A percentile compares a stretch with the other conserved stretches of the same genome.
phyloP scores from a whole-genome alignment of 2,797 vertebrate genomes.

The Bradypodion pumilum region DNA sequence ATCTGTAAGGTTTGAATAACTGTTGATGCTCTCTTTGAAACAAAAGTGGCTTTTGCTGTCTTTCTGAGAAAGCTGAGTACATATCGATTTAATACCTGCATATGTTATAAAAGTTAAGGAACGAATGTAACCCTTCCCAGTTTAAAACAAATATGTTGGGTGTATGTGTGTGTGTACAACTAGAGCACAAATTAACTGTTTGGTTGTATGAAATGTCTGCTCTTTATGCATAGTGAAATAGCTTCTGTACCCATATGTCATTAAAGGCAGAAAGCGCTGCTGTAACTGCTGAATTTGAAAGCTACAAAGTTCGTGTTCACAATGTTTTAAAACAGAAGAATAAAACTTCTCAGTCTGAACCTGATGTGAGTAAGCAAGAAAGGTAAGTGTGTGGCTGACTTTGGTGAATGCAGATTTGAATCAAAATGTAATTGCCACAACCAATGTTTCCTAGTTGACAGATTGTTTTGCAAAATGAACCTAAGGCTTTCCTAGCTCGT shows the following conservation, averaged over 20 bases:
- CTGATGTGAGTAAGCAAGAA: slow-evolving; percentile 85
- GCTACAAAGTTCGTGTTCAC: slow-evolving; percentile 96
- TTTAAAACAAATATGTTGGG: neutral
- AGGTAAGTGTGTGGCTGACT: slow-evolving; percentile 75
- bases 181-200: neutral
- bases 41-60: neutral
- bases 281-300: slow-evolving; percentile 88
- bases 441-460: neutral
- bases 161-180: neutral
- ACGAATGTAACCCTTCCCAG: neutral
- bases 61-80: slow-evolving; percentile 10
- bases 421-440: neutral
- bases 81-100: neutral
- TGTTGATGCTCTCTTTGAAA: neutral
- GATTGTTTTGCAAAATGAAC: neutral
- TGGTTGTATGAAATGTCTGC: slow-evolving; percentile 8
- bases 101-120: slow-evolving; percentile 12
- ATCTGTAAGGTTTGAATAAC: neutral
- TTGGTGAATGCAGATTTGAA: neutral
- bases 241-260: slow-evolving; percentile 41
- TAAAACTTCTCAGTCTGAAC: slow-evolving; percentile 82
- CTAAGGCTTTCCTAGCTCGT: neutral
- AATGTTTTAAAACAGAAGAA: slow-evolving; percentile 92
- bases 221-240: neutral
- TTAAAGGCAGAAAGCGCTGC: slow-evolving; percentile 85